These are phyloP conservation scores for Amphipoea oculea DNA, from an alignment of 2,888 invertebrate species.

Conservation along the genomic window DNA sequence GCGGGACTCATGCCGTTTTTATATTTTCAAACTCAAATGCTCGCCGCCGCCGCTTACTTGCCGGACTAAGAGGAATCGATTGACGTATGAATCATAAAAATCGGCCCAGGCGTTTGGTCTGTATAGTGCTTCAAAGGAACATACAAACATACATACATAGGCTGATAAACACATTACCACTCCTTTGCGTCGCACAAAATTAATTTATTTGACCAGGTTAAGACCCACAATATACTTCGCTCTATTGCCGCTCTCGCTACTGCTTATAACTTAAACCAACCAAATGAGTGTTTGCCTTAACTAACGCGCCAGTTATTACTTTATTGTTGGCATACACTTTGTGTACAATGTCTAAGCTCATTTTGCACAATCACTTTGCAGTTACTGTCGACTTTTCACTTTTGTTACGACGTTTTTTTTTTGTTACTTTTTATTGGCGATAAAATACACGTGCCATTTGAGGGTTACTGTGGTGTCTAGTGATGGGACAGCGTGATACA, in stretches of 20 bases:
- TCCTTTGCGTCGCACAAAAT: too few relatives aligned
- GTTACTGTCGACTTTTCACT: slow-evolving; percentile 60
- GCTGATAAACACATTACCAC: too few relatives aligned
- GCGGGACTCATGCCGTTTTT: too few relatives aligned
- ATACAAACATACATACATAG: too few relatives aligned
- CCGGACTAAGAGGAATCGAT: too few relatives aligned
- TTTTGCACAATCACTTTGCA: slow-evolving; percentile 59
- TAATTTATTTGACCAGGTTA: not conserved
- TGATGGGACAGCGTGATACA: slow-evolving; percentile 11
- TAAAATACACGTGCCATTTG: slow-evolving; percentile 17
- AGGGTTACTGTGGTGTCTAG: slow-evolving; percentile 27
- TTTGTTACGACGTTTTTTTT: slow-evolving; percentile 40
- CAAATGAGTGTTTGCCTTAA: slow-evolving; percentile 78
- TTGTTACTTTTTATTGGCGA: slow-evolving; percentile 14
- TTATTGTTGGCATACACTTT: slow-evolving; percentile 80
- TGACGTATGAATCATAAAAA: too few relatives aligned
- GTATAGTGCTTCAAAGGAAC: too few relatives aligned
- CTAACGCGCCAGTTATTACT: slow-evolving; percentile 82
- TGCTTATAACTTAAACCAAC: slow-evolving; percentile 59
- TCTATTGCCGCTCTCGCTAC: slow-evolving; percentile 58
- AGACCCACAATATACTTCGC: not conserved
- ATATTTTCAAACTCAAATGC: too few relatives aligned
- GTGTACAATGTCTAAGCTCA: slow-evolving; percentile 75
- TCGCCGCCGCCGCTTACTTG: too few relatives aligned
- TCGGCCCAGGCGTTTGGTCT: too few relatives aligned